phyloP scores from a whole-genome alignment of 2,113 vertebrate genomes.

The Proterorhinus semilunaris region DNA sequence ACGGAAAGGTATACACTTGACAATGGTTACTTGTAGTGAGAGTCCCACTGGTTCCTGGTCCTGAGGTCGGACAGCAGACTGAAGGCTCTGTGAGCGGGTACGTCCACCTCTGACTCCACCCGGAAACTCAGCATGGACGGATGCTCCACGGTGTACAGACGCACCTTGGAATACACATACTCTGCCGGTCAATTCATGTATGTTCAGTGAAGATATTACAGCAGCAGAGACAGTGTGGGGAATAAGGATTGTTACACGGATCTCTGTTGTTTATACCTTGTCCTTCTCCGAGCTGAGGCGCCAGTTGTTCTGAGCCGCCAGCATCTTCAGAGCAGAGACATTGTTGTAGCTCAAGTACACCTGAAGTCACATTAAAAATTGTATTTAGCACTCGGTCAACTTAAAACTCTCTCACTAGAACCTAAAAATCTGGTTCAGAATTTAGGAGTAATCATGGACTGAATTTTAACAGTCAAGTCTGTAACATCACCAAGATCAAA shows the following conservation, averaged over 20 bases:
- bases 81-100: conserved; percentile 79
- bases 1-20: not conserved
- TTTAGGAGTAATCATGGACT: too few species aligned
- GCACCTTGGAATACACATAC: conserved; percentile 70
- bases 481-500: too few species aligned
- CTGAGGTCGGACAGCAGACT: conserved; percentile 84
- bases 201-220: too few species aligned
- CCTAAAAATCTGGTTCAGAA: too few species aligned
- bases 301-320: conserved; percentile 86
- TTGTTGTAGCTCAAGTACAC: conserved; percentile 97
- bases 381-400: not conserved
- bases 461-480: too few species aligned
- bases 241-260: not conserved
- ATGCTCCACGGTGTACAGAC: conserved; percentile 87
- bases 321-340: conserved; percentile 87
- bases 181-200: too few species aligned
- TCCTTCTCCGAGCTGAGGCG: conserved; percentile 81
- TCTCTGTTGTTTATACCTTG: conserved; percentile 70
- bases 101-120: conserved; percentile 78
- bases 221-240: too few species aligned
- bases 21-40: conserved; percentile 79
- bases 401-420: too few species aligned
- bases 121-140: conserved; percentile 85
- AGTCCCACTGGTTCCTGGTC: conserved; percentile 84
- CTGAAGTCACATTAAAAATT: conserved; percentile 60